These are phyloP conservation scores for Aplysia californica DNA, from an alignment of 1,140 invertebrate species.

Conservation along the genomic window DNA sequence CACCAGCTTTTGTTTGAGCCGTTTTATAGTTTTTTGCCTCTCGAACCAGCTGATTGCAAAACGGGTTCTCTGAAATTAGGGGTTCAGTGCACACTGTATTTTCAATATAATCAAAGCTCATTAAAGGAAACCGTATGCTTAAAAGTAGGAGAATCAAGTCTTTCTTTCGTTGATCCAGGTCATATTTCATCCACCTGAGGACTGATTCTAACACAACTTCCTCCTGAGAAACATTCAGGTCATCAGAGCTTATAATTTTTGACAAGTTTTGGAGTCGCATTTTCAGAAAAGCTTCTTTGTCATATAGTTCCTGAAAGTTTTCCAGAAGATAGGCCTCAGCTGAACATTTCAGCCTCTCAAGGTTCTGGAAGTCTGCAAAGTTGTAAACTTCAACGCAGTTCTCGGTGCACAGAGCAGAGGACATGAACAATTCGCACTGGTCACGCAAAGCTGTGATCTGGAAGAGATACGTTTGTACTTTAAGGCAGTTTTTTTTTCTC, in stretches of 20 bases:
- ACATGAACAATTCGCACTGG: slow-evolving; percentile 46
- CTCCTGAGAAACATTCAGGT: slow-evolving; percentile 52
- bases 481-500: too few species aligned
- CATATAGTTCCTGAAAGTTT: slow-evolving; percentile 45
- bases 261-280: slow-evolving; percentile 33
- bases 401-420: slow-evolving; percentile 27
- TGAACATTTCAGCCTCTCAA: slow-evolving; percentile 35
- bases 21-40: slow-evolving; percentile 33
- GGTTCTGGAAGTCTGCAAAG: slow-evolving; percentile 46
- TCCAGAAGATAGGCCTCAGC: slow-evolving; percentile 47
- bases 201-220: slow-evolving; percentile 51
- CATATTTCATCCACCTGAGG: slow-evolving; percentile 45
- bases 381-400: slow-evolving; percentile 52
- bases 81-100: slow-evolving; percentile 23
- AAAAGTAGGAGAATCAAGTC: slow-evolving; percentile 45
- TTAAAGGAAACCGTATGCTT: slow-evolving; percentile 43
- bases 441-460: slow-evolving; percentile 43
- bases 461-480: too few species aligned
- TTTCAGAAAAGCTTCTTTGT: slow-evolving; percentile 31
- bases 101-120: slow-evolving; percentile 38
- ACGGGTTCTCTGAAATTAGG: slow-evolving; percentile 34
- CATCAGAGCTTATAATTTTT: slow-evolving; percentile 46
- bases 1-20: neutral
- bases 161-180: slow-evolving; percentile 33
- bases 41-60: slow-evolving; percentile 33